Evolutionary conservation across 30 jellyfish, hydroid and myxozoan species (phyloP).

Genomic region (Cassiopea andromeda): DNA sequence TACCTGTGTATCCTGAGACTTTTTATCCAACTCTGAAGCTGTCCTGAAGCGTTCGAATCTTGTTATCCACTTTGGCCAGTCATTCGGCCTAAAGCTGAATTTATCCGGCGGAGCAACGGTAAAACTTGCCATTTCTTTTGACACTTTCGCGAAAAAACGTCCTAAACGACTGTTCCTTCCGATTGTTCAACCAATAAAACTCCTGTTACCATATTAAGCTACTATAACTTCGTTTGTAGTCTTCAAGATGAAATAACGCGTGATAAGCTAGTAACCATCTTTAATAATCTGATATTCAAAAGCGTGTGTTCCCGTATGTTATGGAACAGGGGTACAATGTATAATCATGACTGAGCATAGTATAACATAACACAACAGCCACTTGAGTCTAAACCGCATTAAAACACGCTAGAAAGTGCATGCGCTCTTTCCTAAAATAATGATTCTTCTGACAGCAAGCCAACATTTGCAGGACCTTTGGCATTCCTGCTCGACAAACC

Average conservation of each 20-base stretch:
- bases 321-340: too few species aligned
- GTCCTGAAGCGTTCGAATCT: constrained; percentile 24
- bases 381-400: too few species aligned
- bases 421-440: too few species aligned
- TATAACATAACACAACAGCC: too few species aligned
- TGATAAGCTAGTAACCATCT: background rate
- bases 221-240: background rate
- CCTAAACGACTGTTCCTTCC: background rate
- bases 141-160: background rate
- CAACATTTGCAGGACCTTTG: too few species aligned
- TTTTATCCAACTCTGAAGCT: constrained; percentile 35
- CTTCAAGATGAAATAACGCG: background rate
- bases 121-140: constrained; percentile 42
- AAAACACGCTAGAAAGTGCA: too few species aligned
- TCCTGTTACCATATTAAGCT: background rate
- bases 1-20: constrained; percentile 19
- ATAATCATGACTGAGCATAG: too few species aligned
- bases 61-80: constrained; percentile 27
- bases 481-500: too few species aligned
- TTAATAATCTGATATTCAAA: too few species aligned
- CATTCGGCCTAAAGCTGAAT: constrained; percentile 37
- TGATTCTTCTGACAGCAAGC: too few species aligned
- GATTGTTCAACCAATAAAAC: too few species aligned
- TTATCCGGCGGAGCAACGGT: constrained; percentile 34
- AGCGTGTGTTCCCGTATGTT: too few species aligned